These are phyloP conservation scores for Cyclura pinguis DNA, from an alignment of 2,797 vertebrate genomes.

Conservation along the genomic window DNA sequence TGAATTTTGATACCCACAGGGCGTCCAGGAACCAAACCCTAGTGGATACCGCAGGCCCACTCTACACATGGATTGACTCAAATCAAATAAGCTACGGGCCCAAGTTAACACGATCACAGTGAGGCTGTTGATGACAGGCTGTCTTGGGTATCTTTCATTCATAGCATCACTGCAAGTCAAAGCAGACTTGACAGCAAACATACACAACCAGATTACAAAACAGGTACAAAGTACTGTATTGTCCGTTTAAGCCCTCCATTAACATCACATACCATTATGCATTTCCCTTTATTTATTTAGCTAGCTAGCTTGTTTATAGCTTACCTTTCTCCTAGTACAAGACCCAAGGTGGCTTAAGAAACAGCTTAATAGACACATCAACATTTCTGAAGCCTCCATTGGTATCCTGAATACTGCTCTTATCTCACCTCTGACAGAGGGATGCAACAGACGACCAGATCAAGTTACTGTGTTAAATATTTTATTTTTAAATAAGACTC, in stretches of 20 bases:
- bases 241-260: neutral
- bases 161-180: too few species aligned
- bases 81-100: too few species aligned
- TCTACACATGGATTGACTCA: too few species aligned
- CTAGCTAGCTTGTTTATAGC: too few species aligned
- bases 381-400: slow-evolving; percentile 21
- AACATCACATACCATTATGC: neutral
- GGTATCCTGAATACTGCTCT: neutral
- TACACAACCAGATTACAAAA: neutral
- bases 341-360: neutral
- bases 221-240: neutral
- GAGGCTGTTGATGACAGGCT: too few species aligned
- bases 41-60: too few species aligned
- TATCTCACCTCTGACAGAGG: slow-evolving; percentile 3
- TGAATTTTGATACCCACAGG: too few species aligned
- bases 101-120: too few species aligned
- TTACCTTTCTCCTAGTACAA: too few species aligned
- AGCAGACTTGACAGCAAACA: too few species aligned
- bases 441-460: neutral
- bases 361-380: neutral
- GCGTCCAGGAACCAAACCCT: too few species aligned
- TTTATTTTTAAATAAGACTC: slow-evolving; percentile 55
- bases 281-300: neutral
- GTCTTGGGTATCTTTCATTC: too few species aligned
- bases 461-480: slow-evolving; percentile 42